Conservation (phyloP, 2,888 invertebrate genomes). For the Diabrotica balteata region DNA sequence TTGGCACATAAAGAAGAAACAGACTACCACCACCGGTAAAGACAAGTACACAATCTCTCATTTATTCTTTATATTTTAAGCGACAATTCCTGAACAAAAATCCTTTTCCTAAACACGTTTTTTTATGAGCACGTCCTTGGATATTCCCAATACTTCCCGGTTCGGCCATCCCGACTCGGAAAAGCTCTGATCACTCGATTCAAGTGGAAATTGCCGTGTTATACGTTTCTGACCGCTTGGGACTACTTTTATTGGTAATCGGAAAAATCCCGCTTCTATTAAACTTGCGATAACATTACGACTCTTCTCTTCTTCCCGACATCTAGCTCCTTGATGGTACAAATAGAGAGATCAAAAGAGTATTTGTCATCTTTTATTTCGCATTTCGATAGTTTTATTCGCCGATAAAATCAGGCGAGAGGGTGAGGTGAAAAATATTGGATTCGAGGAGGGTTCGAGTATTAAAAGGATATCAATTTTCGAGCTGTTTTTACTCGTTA, state of each 20-base stretch:
- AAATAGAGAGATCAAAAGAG: constrained; percentile 26
- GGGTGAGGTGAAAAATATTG: not conserved
- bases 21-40: too few species aligned
- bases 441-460: too few species aligned
- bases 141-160: constrained; percentile 10
- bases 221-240: constrained; percentile 54
- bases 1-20: too few species aligned
- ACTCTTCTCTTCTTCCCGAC: constrained; percentile 6
- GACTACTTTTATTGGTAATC: constrained; percentile 45
- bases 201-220: constrained; percentile 58
- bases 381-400: constrained; percentile 6
- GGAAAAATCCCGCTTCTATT: constrained; percentile 30
- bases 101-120: not conserved
- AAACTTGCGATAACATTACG: constrained; percentile 24
- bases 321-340: constrained; percentile 20
- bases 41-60: too few species aligned
- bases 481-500: too few species aligned
- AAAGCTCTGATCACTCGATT: constrained; percentile 57
- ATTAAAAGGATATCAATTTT: too few species aligned
- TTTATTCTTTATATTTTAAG: too few species aligned
- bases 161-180: constrained; percentile 46
- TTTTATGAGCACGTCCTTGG: constrained; percentile 2
- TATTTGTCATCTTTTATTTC: constrained; percentile 24
- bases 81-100: not conserved
- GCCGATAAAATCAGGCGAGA: not conserved